Percentiles rank a stretch among this genome's conserved stretches.
Conservation (phyloP, 1,140 invertebrate species). For the Drosophila virilis region DNA sequence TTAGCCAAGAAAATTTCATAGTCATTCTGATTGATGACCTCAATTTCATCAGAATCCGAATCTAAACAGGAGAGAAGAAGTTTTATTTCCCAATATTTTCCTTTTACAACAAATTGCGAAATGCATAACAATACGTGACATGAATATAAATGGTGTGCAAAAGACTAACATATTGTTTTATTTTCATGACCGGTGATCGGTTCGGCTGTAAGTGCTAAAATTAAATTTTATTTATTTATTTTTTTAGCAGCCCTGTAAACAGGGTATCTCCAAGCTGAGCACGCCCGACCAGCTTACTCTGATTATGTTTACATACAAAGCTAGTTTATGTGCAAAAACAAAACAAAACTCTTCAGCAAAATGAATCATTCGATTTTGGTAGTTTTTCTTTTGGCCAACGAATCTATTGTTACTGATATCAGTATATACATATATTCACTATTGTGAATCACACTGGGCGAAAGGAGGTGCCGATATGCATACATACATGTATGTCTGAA, state of each 20-base stretch:
- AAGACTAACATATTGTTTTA: background rate
- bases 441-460: slow-evolving; percentile 24
- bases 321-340: too few relatives aligned
- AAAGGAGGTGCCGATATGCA: background rate
- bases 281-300: too few relatives aligned
- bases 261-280: too few relatives aligned
- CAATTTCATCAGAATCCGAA: slow-evolving; percentile 73
- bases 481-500: background rate
- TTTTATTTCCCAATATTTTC: background rate
- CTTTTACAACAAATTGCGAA: background rate
- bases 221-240: too few relatives aligned
- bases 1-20: slow-evolving; percentile 68
- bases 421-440: background rate
- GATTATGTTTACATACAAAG: too few relatives aligned
- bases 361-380: slow-evolving; percentile 14
- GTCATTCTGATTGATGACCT: slow-evolving; percentile 67
- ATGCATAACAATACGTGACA: background rate
- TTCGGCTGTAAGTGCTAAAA: too few relatives aligned
- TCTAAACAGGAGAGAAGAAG: slow-evolving; percentile 44
- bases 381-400: slow-evolving; percentile 10
- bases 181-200: background rate
- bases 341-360: too few relatives aligned
- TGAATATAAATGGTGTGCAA: background rate
- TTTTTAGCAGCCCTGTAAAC: too few relatives aligned
- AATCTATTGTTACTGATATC: slow-evolving; percentile 16